Evolutionary conservation across 2,888 invertebrate genomes (phyloP), one percentile per base, ranked within the genome.

Genomic region (Pelosia muscerda): DNA sequence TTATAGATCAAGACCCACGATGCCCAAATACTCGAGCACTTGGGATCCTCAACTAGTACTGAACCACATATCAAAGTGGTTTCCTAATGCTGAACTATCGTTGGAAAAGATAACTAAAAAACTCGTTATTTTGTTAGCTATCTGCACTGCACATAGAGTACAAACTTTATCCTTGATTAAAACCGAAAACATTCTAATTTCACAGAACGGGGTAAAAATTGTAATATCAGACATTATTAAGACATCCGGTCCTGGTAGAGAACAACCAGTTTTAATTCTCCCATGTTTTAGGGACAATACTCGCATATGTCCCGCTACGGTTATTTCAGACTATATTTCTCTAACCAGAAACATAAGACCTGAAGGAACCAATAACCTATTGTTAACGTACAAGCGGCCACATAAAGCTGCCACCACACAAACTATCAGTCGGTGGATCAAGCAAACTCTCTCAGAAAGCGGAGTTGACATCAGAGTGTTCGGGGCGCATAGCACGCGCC

Each of bases 281-380:
- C 53, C 53, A 22, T 54, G 22, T 22, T 54, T 54, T 54, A n/a
- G 53, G 22, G 53, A 54, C 22, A 54, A 54, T 54, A n/a, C 53
- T 10, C 22, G 22, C 22, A 54, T 54, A 22, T 54, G 53, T 10
- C 53, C 53, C 6, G 53, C 22, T 6, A 22, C 53, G 22, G 22
- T 22, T 11, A 15, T 38, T 5, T 15, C 13, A 38, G 38, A 38
- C 15, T 38, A 38, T 15, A 38, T 38, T 38, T 38, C 15, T 13
- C 4, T 11, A 4, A 38, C 38, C 5, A 13, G 15, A 38, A 38
- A 38, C 15, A 38, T 15, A 4, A 10, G 38, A 38, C 13, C 38
- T 38, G 38, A 38, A 15, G 15, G 15, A 13, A 13, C 13, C 6
- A 22, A 22, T 22, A n/a, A 9, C 9, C 53, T 54, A 9, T 22